These are phyloP conservation scores for Tetrapedia diversipes DNA, from an alignment of 2,888 invertebrate species.

Conservation along the genomic window DNA sequence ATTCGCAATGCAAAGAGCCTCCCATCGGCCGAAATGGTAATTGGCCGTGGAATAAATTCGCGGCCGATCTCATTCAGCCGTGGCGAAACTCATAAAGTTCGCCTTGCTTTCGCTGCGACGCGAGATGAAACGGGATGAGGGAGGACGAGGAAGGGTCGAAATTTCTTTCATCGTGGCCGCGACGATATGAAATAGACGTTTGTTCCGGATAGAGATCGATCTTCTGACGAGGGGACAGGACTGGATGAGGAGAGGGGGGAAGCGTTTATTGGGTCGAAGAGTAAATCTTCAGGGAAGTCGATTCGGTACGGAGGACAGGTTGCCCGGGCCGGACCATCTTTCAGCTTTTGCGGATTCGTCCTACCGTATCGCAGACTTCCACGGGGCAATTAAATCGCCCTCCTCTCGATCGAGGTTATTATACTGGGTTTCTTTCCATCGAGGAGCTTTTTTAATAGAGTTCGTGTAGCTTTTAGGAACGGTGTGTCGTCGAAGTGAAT, in stretches of 20 bases:
- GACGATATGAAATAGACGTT: conserved; percentile 55
- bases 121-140: not conserved
- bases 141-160: not conserved
- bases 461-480: too few relatives aligned
- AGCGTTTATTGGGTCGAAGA: conserved; percentile 40
- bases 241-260: too few relatives aligned
- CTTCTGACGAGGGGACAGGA: too few relatives aligned
- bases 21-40: conserved; percentile 34
- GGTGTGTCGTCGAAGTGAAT: too few relatives aligned
- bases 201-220: conserved; percentile 43
- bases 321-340: conserved; percentile 19
- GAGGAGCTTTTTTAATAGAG: too few relatives aligned
- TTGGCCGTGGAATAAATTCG: conserved; percentile 51
- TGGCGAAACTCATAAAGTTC: conserved; percentile 39
- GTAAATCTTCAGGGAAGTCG: conserved; percentile 47
- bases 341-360: conserved; percentile 17
- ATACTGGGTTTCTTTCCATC: too few relatives aligned
- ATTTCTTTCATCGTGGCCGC: conserved; percentile 34
- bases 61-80: conserved; percentile 29
- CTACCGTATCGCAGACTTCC: not conserved
- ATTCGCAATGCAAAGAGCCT: conserved; percentile 43
- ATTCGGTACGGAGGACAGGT: conserved; percentile 17
- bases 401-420: too few relatives aligned
- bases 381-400: conserved; percentile 22
- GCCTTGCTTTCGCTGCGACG: not conserved